Conservation (phyloP, 1,140 invertebrate genomes). For the Trichomalopsis sarcophagae region DNA sequence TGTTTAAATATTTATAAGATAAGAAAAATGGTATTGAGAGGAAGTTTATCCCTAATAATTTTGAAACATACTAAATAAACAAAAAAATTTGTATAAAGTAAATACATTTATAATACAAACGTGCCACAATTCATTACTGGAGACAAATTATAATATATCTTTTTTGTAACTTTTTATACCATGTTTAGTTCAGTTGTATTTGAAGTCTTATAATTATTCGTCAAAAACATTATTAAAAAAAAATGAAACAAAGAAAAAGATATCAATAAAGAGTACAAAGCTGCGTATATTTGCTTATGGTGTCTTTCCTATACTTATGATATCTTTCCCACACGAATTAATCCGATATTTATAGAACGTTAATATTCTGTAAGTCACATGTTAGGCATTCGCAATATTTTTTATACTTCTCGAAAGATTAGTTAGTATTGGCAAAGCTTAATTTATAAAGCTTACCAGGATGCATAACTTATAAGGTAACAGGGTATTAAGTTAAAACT, state of each 20-base stretch:
- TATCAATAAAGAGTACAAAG: background rate
- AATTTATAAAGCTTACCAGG: background rate
- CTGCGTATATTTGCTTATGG: background rate
- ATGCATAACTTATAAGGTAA: background rate
- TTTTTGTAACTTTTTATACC: background rate
- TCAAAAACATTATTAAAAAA: background rate
- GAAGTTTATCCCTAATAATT: background rate
- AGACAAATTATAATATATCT: background rate
- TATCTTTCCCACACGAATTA: too few relatives aligned
- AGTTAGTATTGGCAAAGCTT: background rate
- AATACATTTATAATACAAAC: background rate
- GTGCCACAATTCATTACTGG: background rate
- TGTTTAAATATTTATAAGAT: too few relatives aligned
- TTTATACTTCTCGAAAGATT: too few relatives aligned
- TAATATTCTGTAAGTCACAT: too few relatives aligned
- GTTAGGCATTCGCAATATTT: too few relatives aligned
- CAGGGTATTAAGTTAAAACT: background rate
- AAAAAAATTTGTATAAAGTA: too few relatives aligned
- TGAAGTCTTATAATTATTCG: background rate
- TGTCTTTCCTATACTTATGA: too few relatives aligned
- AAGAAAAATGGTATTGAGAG: too few relatives aligned
- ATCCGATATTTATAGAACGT: too few relatives aligned
- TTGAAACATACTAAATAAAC: background rate
- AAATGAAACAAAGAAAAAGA: background rate
- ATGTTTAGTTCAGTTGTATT: background rate